Conservation (phyloP, 2,797 vertebrate species). For the Geotrypetes seraphini region DNA sequence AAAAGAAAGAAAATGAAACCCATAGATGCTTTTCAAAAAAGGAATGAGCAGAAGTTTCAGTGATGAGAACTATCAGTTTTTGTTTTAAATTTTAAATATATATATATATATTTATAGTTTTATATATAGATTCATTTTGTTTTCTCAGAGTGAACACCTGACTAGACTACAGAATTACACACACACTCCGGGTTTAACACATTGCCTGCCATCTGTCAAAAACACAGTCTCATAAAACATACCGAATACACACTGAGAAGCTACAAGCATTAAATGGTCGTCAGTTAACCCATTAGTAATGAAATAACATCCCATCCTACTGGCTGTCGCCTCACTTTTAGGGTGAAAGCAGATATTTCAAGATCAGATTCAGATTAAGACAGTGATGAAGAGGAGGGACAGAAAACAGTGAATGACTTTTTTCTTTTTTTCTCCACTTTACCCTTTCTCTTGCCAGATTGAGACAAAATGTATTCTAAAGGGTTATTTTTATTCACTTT, state of each 20-base stretch:
- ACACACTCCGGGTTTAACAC: slow-evolving; percentile 78
- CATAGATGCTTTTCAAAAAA: slow-evolving; percentile 34
- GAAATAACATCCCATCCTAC: slow-evolving; percentile 30
- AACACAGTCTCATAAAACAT: slow-evolving; percentile 53
- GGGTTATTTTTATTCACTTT: no score
- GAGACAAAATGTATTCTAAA: no score
- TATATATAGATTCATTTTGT: slow-evolving; percentile 39
- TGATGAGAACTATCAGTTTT: slow-evolving; percentile 23
- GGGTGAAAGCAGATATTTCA: no score
- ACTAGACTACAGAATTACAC: slow-evolving; percentile 98
- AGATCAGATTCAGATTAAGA: no score
- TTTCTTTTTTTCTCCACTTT: no score
- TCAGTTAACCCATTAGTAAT: slow-evolving; percentile 55
- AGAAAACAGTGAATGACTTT: no score
- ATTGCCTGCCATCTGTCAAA: slow-evolving; percentile 48
- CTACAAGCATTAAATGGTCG: slow-evolving; percentile 63
- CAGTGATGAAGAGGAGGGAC: no score
- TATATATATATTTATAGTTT: slow-evolving; percentile 61
- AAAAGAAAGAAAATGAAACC: slow-evolving; percentile 35
- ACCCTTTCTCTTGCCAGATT: no score
- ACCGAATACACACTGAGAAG: slow-evolving; percentile 65
- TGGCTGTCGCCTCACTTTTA: slow-evolving; percentile 15
- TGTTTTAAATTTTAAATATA: slow-evolving; percentile 57
- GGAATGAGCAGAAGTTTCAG: slow-evolving; percentile 21
- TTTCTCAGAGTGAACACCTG: slow-evolving; percentile 86